Evolutionary conservation across 2,888 invertebrate species (phyloP).

Genomic region (Cheilosia variabilis): DNA sequence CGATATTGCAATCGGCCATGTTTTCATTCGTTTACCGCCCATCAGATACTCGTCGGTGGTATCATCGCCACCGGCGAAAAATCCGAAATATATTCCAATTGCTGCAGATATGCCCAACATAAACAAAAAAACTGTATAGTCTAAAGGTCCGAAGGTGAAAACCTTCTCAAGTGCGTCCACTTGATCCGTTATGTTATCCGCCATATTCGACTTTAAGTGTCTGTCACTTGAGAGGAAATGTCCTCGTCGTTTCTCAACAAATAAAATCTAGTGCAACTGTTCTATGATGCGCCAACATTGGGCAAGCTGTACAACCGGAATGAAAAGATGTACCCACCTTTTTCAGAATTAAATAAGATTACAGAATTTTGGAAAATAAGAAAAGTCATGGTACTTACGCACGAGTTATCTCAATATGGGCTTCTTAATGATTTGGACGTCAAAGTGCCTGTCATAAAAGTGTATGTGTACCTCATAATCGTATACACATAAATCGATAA

Average conservation of each 20-base stretch:
- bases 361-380: no score
- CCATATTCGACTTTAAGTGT: conserved; percentile 21
- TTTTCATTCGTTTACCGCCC: conserved; percentile 84
- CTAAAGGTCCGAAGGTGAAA: conserved; percentile 77
- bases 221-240: background rate
- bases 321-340: conserved; percentile 15
- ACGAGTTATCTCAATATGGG: conserved; percentile 21
- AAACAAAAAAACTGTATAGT: conserved; percentile 84
- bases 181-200: conserved; percentile 41
- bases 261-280: background rate
- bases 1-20: conserved; percentile 85
- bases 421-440: conserved; percentile 17
- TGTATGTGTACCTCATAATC: background rate
- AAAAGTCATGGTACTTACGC: background rate
- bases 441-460: conserved; percentile 21
- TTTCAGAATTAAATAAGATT: no score
- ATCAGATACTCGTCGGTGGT: conserved; percentile 83
- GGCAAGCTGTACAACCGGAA: conserved; percentile 11
- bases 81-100: conserved; percentile 85
- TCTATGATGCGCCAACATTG: conserved; percentile 7
- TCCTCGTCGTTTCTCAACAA: background rate
- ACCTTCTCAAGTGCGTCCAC: conserved; percentile 1
- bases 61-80: conserved; percentile 81
- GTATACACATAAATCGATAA: background rate
- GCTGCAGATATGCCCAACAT: conserved; percentile 84